Conservation (phyloP, 2,888 invertebrate genomes). For the Trypoxylon attenuatum region DNA sequence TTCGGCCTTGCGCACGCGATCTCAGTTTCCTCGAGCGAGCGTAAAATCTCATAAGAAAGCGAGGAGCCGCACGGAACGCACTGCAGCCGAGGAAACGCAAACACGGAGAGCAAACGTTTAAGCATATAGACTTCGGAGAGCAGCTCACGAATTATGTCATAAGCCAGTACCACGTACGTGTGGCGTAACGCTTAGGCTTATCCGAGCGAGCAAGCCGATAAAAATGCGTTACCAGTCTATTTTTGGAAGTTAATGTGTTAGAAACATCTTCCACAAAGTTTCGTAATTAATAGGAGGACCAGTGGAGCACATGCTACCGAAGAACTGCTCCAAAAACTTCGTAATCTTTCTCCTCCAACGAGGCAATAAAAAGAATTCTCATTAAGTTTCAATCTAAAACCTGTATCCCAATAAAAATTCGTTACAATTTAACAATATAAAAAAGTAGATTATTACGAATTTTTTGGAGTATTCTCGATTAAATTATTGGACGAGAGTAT, state of each 20-base stretch:
- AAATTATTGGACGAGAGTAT: background rate
- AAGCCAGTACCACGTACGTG: slow-evolving; percentile 16
- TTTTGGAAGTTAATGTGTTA: slow-evolving; percentile 16
- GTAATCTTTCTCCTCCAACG: background rate
- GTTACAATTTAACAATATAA: background rate
- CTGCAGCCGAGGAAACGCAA: slow-evolving; percentile 10
- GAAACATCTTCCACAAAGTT: slow-evolving; percentile 3
- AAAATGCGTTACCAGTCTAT: slow-evolving; percentile 28
- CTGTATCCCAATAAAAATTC: background rate
- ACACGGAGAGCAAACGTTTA: slow-evolving; percentile 13
- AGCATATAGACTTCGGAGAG: background rate
- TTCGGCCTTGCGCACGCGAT: too few species aligned
- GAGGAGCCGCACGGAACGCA: background rate
- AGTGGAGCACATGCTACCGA: background rate
- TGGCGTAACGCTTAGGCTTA: slow-evolving; percentile 38
- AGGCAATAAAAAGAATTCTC: background rate
- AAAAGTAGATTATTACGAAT: background rate
- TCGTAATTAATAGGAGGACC: slow-evolving; percentile 8
- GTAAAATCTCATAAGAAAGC: background rate
- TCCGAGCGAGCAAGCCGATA: slow-evolving; percentile 26
- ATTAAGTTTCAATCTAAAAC: background rate
- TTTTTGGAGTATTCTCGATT: background rate
- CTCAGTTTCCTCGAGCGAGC: too few species aligned
- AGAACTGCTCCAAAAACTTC: background rate
- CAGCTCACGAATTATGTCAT: slow-evolving; percentile 38